Conservation (phyloP, 2,888 invertebrate genomes). For the Chaetogeoica ovagalla region DNA sequence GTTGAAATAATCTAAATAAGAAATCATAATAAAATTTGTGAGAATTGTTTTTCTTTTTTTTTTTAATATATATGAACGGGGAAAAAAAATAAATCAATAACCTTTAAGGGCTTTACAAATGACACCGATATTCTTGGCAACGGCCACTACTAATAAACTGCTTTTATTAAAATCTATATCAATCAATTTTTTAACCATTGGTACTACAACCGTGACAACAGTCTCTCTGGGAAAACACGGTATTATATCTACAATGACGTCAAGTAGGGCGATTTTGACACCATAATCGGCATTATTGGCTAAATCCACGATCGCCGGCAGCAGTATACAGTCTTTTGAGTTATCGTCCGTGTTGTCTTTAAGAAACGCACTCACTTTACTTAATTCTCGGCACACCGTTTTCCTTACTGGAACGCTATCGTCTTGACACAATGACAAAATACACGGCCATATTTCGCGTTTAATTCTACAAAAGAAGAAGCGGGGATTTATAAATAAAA, state of each 20-base stretch:
- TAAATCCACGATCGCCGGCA: constrained; percentile 45
- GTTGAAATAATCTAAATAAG: constrained; percentile 33
- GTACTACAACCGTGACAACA: constrained; percentile 22
- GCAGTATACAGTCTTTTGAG: constrained; percentile 33
- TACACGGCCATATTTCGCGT: constrained; percentile 52
- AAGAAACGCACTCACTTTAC: constrained; percentile 41
- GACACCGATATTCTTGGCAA: constrained; percentile 36
- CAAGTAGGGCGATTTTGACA: constrained; percentile 38
- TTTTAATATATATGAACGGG: neutral
- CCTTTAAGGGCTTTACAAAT: constrained; percentile 38
- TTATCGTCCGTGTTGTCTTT: constrained; percentile 30
- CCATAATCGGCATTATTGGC: constrained; percentile 47
- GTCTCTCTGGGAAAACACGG: constrained; percentile 44
- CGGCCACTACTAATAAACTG: neutral
- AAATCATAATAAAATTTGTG: neutral
- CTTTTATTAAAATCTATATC: constrained; percentile 29
- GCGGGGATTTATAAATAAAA: neutral
- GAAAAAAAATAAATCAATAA: constrained; percentile 1
- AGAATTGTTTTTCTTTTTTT: neutral
- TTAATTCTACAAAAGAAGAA: constrained; percentile 17
- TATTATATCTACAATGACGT: constrained; percentile 45
- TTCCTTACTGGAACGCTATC: constrained; percentile 43
- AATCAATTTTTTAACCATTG: constrained; percentile 44
- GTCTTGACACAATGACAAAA: constrained; percentile 45
- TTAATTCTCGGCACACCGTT: constrained; percentile 46